phyloP scores from a whole-genome alignment of 2,113 vertebrate genomes.

The Paradoxurus hermaphroditus region DNA sequence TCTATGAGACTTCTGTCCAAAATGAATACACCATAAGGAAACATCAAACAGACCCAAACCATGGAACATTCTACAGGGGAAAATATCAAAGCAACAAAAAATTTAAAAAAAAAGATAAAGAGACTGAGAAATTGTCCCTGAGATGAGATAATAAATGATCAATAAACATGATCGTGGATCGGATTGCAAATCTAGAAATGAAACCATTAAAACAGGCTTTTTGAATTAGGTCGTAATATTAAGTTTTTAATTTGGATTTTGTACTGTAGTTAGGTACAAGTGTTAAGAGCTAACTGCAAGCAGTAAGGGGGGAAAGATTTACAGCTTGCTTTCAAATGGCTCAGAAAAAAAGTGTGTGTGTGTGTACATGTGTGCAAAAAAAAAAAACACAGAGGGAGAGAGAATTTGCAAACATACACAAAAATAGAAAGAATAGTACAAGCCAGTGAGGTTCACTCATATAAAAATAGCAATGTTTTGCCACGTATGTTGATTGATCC shows the following conservation, averaged over 20 bases:
- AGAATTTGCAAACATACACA: background rate
- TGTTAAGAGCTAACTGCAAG: background rate
- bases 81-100: background rate
- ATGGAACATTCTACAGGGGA: background rate
- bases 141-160: too few species aligned
- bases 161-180: too few species aligned
- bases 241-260: background rate
- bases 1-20: background rate
- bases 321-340: background rate
- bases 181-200: background rate
- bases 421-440: background rate
- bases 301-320: background rate
- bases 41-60: background rate
- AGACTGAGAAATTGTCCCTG: background rate
- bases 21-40: background rate
- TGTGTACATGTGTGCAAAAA: background rate
- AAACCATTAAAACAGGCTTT: background rate
- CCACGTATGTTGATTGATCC: background rate
- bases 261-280: background rate
- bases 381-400: fast-evolving
- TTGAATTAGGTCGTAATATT: background rate
- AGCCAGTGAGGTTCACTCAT: background rate
- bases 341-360: background rate
- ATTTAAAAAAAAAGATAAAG: background rate
- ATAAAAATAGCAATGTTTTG: background rate